Conservation (phyloP, 2,888 invertebrate species). For the Nasonia oneida region DNA sequence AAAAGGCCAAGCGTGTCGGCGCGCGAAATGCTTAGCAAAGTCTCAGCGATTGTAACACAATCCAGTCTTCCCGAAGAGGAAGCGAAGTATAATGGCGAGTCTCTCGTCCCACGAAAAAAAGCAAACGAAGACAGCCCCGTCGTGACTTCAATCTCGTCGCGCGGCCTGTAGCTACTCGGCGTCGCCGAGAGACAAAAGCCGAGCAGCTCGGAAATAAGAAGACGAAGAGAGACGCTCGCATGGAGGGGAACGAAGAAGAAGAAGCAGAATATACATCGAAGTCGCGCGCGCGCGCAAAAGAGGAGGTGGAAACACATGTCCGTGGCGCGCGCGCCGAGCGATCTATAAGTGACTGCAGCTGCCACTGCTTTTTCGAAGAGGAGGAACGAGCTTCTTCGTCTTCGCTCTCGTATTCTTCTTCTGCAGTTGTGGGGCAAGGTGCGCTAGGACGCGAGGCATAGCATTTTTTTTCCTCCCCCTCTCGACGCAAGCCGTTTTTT, state of each 20-base stretch:
- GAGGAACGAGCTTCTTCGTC: conserved; percentile 45
- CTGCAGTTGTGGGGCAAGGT: conserved; percentile 10
- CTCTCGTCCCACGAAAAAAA: not conserved
- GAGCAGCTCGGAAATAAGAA: not conserved
- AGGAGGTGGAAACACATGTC: conserved; percentile 73
- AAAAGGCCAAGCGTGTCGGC: conserved; percentile 34
- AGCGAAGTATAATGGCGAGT: not conserved
- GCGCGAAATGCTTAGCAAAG: conserved; percentile 23
- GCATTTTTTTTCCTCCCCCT: not conserved
- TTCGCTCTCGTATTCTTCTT: conserved; percentile 37
- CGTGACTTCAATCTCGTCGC: conserved; percentile 26
- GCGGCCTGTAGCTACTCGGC: not conserved
- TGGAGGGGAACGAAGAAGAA: not conserved
- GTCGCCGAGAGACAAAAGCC: not conserved
- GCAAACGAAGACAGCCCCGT: conserved; percentile 17
- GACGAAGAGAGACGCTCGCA: not conserved
- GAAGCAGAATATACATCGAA: conserved; percentile 17
- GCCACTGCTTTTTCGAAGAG: conserved; percentile 46
- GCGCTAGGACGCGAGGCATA: not conserved
- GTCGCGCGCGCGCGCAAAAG: conserved; percentile 9
- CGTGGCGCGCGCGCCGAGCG: conserved; percentile 57
- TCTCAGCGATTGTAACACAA: conserved; percentile 45
- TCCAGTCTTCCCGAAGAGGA: conserved; percentile 38
- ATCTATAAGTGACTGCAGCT: conserved; percentile 46
- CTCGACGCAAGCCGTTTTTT: not conserved